Conservation (phyloP, 2,888 invertebrate species). For the Aphodius granarius region DNA sequence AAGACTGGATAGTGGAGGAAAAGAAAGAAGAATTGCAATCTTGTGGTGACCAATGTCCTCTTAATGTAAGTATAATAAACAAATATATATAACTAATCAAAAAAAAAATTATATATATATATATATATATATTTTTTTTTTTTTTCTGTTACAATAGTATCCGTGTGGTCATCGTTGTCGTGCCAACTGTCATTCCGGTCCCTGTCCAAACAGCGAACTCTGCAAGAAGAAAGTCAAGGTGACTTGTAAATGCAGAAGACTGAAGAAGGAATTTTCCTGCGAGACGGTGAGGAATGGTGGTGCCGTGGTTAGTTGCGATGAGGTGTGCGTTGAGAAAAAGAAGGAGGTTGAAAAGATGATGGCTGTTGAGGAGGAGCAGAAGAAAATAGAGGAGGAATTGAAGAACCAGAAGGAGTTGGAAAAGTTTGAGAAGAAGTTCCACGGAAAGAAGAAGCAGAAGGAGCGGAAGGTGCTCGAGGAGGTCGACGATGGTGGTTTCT, state of each 20-base stretch:
- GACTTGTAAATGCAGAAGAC: conserved; percentile 74
- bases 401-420: conserved; percentile 73
- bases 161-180: conserved; percentile 84
- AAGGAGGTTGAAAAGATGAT: conserved; percentile 58
- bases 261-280: conserved; percentile 75
- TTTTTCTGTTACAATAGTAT: conserved; percentile 58
- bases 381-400: conserved; percentile 65
- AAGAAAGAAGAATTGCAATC: conserved; percentile 50
- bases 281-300: conserved; percentile 59
- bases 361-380: conserved; percentile 60
- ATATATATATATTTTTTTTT: conserved; percentile 18
- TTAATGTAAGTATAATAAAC: conserved; percentile 72
- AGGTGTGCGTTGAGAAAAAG: conserved; percentile 63
- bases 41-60: conserved; percentile 87
- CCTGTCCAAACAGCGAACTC: conserved; percentile 65
- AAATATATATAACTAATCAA: conserved; percentile 7
- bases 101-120: not conserved
- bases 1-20: conserved; percentile 62
- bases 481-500: conserved; percentile 42
- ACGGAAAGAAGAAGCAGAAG: conserved; percentile 64
- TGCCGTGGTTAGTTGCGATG: conserved; percentile 63
- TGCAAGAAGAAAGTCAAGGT: conserved; percentile 83
- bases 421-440: conserved; percentile 75
- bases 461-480: conserved; percentile 52
- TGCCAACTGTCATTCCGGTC: conserved; percentile 72